A percentile compares a stretch with the other conserved stretches of the same genome.
These are phyloP conservation scores for Heteromyza rotundicornis DNA, from an alignment of 2,888 invertebrate genomes.

Conservation along the genomic window DNA sequence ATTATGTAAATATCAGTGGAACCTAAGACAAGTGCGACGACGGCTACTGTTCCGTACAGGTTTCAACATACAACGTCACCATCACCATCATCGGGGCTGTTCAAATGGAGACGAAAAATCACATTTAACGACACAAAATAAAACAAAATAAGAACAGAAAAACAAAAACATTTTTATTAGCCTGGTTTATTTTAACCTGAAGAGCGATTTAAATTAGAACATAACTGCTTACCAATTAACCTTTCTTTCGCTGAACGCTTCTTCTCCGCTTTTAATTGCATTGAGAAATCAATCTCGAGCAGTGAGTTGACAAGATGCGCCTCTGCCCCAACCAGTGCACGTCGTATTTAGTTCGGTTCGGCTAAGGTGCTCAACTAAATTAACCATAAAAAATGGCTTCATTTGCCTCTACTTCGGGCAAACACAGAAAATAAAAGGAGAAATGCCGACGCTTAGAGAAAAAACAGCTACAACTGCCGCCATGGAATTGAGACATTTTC, in stretches of 20 bases:
- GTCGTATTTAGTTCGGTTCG: not conserved
- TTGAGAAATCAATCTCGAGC: constrained; percentile 33
- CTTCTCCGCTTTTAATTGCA: constrained; percentile 22
- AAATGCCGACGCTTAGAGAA: constrained; percentile 12
- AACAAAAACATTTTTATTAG: constrained; percentile 49
- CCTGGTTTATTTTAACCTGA: constrained; percentile 38
- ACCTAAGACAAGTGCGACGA: constrained; percentile 13
- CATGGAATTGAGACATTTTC: constrained; percentile 20
- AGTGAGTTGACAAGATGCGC: constrained; percentile 43
- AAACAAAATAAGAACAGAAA: constrained; percentile 7
- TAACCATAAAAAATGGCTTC: constrained; percentile 57
- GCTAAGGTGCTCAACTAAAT: constrained; percentile 36
- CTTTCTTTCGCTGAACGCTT: constrained; percentile 15
- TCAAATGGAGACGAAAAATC: constrained; percentile 22
- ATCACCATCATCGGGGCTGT: not conserved
- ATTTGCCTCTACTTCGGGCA: constrained; percentile 35
- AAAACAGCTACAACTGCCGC: not conserved
- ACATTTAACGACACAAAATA: constrained; percentile 22
- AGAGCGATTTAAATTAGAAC: constrained; percentile 55
- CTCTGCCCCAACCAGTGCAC: constrained; percentile 5
- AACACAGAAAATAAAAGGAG: constrained; percentile 28
- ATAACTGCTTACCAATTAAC: constrained; percentile 47
- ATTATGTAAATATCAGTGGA: constrained; percentile 52
- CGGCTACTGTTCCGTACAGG: constrained; percentile 33
- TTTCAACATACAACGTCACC: not conserved